Evolutionary conservation across 1,140 invertebrate genomes (phyloP).

Genomic region (Himalopsyche phryganea): DNA sequence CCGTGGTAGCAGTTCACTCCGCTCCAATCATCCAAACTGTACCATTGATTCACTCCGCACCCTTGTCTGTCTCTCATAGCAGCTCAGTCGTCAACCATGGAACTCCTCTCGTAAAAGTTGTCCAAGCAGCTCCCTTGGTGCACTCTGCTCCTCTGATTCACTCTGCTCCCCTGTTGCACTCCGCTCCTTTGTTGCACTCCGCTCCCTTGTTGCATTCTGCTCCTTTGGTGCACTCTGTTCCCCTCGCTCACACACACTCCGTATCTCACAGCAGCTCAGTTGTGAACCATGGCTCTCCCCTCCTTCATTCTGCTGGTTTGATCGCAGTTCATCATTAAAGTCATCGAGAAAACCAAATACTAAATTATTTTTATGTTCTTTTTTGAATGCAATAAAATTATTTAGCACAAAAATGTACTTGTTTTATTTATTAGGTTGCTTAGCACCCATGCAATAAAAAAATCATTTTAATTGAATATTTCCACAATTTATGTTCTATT

Average conservation of each 20-base stretch:
- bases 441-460: too few relatives aligned
- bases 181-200: slow-evolving; percentile 46
- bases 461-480: too few relatives aligned
- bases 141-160: slow-evolving; percentile 50
- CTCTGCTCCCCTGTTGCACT: slow-evolving; percentile 36
- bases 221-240: slow-evolving; percentile 35
- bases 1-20: slow-evolving; percentile 35
- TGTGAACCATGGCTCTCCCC: slow-evolving; percentile 34
- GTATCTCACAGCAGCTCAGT: slow-evolving; percentile 37
- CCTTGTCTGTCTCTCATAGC: slow-evolving; percentile 42
- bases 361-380: too few relatives aligned
- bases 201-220: slow-evolving; percentile 37
- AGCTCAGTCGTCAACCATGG: slow-evolving; percentile 44
- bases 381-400: too few relatives aligned
- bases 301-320: slow-evolving; percentile 38
- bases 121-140: slow-evolving; percentile 36
- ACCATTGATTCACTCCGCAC: slow-evolving; percentile 38
- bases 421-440: too few relatives aligned
- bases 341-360: too few relatives aligned
- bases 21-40: slow-evolving; percentile 42
- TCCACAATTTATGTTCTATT: too few relatives aligned
- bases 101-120: slow-evolving; percentile 42
- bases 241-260: slow-evolving; percentile 32
- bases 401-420: too few relatives aligned
- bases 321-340: slow-evolving; percentile 21